A percentile compares a stretch with the other conserved stretches of the same genome.
Conservation (phyloP, 2,113 vertebrate species). For the pig (Sus scrofa) region DNA sequence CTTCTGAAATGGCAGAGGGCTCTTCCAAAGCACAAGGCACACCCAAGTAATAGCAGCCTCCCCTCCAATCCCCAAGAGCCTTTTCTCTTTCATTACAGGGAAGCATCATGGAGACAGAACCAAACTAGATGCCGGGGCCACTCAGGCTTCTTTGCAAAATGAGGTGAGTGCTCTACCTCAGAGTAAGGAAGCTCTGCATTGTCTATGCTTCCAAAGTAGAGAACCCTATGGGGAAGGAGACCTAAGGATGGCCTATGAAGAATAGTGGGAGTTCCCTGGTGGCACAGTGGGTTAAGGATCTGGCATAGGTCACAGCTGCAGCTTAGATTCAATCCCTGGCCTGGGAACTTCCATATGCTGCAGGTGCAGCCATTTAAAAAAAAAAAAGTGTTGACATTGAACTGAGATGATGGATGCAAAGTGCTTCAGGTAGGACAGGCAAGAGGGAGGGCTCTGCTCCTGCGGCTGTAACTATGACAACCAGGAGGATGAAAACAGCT, state of each 20-base stretch:
- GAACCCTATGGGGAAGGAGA: slow-evolving; percentile 68
- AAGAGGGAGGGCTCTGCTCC: no score
- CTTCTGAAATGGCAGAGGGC: not conserved
- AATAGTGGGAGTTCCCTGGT: no score
- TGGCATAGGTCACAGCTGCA: no score
- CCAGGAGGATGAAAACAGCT: not conserved
- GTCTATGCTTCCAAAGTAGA: slow-evolving; percentile 68
- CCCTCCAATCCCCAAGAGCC: not conserved
- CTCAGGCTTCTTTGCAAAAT: slow-evolving; percentile 70
- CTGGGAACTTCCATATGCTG: no score
- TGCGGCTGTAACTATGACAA: fast-evolving
- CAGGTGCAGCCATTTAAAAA: no score
- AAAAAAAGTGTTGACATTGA: fast-evolving
- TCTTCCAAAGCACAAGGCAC: not conserved
- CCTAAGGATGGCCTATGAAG: not conserved
- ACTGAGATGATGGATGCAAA: fast-evolving
- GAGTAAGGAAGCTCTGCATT: slow-evolving; percentile 75
- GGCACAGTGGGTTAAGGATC: no score
- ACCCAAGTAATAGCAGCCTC: not conserved
- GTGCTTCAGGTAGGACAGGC: fast-evolving
- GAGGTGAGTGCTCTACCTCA: slow-evolving; percentile 62
- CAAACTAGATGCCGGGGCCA: slow-evolving; percentile 63
- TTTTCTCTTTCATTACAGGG: slow-evolving; percentile 58
- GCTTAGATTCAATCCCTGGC: no score
- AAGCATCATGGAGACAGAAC: not conserved